These are phyloP conservation scores for Andrena trimmerana DNA, from an alignment of 2,888 invertebrate species.

Conservation along the genomic window DNA sequence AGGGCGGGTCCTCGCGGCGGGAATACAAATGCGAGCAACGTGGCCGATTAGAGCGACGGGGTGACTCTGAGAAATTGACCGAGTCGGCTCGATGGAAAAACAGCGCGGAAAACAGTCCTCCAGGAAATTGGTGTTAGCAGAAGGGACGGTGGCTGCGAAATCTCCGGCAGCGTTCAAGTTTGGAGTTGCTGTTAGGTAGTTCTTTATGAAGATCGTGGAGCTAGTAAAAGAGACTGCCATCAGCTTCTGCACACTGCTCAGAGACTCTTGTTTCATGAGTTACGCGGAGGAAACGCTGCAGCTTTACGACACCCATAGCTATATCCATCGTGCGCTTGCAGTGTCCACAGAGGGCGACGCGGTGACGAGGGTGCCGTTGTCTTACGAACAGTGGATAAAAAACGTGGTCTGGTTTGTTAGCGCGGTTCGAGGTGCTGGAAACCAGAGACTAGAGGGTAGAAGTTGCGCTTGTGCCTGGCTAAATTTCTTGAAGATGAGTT, in stretches of 20 bases:
- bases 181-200: neutral
- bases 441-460: neutral
- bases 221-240: neutral
- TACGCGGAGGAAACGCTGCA: neutral
- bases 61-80: neutral
- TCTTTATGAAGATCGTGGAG: constrained; percentile 4
- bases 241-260: constrained; percentile 1
- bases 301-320: neutral
- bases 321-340: neutral
- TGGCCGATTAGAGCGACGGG: constrained; percentile 6
- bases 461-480: neutral
- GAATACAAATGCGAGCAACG: constrained; percentile 28
- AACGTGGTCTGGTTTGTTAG: neutral
- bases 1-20: neutral
- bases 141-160: neutral
- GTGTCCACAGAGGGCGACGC: neutral
- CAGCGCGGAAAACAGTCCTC: neutral
- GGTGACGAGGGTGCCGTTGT: no score
- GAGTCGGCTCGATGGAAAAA: neutral
- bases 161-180: neutral
- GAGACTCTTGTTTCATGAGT: neutral
- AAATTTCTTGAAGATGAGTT: neutral
- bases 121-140: neutral
- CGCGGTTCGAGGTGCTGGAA: neutral
- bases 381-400: no score